These are phyloP conservation scores for Turritopsis rubra DNA, from an alignment of 30 jellyfish, hydroid and myxozoan species.

Conservation along the genomic window DNA sequence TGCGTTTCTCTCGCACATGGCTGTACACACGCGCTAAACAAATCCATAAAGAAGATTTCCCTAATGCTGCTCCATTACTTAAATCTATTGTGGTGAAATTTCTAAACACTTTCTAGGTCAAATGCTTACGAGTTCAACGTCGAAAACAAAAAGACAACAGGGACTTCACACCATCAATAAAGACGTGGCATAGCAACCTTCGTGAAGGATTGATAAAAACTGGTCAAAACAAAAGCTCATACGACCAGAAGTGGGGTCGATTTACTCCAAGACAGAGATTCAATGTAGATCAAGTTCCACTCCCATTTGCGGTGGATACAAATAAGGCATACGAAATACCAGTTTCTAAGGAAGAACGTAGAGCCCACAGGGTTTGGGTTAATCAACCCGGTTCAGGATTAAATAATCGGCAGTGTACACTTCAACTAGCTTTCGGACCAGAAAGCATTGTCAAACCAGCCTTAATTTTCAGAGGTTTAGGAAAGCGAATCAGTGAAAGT, in stretches of 20 bases:
- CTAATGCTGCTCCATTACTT: no score
- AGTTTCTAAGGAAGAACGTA: not conserved
- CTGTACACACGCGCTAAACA: not conserved
- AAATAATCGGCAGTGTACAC: conserved; percentile 36
- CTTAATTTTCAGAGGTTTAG: conserved; percentile 44
- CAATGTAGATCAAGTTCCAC: conserved; percentile 54
- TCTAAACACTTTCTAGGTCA: no score
- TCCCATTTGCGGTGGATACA: conserved; percentile 28
- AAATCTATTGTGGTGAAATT: no score
- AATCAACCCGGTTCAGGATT: conserved; percentile 50
- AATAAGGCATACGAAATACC: conserved; percentile 34
- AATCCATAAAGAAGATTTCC: not conserved
- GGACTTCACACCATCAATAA: not conserved
- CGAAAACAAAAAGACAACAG: conserved; percentile 10
- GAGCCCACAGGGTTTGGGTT: conserved; percentile 44
- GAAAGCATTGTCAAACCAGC: conserved; percentile 26
- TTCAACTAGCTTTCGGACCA: no score
- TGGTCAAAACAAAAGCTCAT: conserved; percentile 15
- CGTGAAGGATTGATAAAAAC: conserved; percentile 35
- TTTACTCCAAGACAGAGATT: conserved; percentile 27
- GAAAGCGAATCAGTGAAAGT: conserved; percentile 32
- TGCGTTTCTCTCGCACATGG: not conserved
- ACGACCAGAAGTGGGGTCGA: conserved; percentile 45
- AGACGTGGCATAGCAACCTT: conserved; percentile 30
- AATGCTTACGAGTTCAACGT: conserved; percentile 35